phyloP scores from a whole-genome alignment of 2,888 invertebrate species.

The Limnephilus rhombicus region DNA sequence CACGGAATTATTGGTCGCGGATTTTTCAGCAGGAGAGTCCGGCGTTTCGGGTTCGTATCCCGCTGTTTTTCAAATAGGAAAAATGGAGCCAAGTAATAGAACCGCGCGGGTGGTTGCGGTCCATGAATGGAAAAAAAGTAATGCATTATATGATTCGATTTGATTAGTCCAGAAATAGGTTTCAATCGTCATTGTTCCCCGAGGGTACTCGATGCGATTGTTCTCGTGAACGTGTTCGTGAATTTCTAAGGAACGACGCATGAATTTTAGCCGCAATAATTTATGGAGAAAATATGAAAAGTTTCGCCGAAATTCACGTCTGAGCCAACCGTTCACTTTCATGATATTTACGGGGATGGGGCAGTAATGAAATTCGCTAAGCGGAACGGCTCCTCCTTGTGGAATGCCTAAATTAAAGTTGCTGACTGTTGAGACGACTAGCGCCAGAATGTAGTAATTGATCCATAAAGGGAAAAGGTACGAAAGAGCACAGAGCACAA shows the following conservation, averaged over 20 bases:
- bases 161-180: constrained; percentile 30
- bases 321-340: constrained; percentile 27
- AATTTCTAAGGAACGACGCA: constrained; percentile 20
- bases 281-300: constrained; percentile 51
- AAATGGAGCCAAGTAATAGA: constrained; percentile 57
- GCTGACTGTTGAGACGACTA: constrained; percentile 49
- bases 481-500: background rate
- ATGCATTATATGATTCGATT: constrained; percentile 46
- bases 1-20: constrained; percentile 62
- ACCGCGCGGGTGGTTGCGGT: constrained; percentile 46
- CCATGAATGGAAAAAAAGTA: constrained; percentile 42
- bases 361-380: constrained; percentile 52
- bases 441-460: constrained; percentile 47
- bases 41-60: constrained; percentile 57
- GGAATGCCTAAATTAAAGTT: constrained; percentile 57
- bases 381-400: constrained; percentile 44
- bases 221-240: background rate
- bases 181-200: constrained; percentile 17
- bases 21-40: constrained; percentile 58
- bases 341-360: constrained; percentile 35
- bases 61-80: constrained; percentile 60
- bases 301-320: constrained; percentile 34
- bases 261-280: constrained; percentile 30
- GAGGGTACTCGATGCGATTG: constrained; percentile 22
- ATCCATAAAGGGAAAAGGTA: constrained; percentile 43